phyloP scores from a whole-genome alignment of 2,113 vertebrate species.

The Triplophysa rosa region DNA sequence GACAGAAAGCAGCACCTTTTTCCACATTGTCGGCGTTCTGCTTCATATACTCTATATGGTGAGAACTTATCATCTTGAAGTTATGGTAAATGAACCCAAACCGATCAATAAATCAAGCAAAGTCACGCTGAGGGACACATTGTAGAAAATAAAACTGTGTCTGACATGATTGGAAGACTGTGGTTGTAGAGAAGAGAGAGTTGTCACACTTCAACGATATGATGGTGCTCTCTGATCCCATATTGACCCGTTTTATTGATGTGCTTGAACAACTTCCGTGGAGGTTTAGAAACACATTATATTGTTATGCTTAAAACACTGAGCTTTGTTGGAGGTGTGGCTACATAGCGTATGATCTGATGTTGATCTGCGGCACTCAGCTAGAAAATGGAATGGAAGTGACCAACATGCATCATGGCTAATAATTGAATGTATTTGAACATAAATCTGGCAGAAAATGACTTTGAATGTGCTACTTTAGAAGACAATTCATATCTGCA shows the following conservation, averaged over 20 bases:
- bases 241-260: conserved; percentile 1
- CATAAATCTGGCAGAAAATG: too few relatives aligned
- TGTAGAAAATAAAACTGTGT: conserved; percentile 1
- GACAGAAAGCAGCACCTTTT: not conserved
- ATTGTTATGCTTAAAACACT: not conserved
- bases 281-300: not conserved
- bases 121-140: not conserved
- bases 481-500: too few relatives aligned
- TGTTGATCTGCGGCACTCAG: too few relatives aligned
- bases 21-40: not conserved
- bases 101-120: not conserved
- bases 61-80: not conserved
- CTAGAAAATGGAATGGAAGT: too few relatives aligned
- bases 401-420: too few relatives aligned
- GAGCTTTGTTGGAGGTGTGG: not conserved
- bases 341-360: not conserved
- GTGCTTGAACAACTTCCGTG: conserved; percentile 1
- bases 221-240: conserved; percentile 8
- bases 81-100: not conserved
- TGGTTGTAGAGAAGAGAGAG: not conserved
- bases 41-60: not conserved
- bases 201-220: conserved; percentile 13
- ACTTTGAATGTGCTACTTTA: too few relatives aligned
- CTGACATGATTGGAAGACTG: not conserved
- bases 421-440: too few relatives aligned